Evolutionary conservation across 2,888 invertebrate species (phyloP).

Genomic region (Cylloceria caligata): DNA sequence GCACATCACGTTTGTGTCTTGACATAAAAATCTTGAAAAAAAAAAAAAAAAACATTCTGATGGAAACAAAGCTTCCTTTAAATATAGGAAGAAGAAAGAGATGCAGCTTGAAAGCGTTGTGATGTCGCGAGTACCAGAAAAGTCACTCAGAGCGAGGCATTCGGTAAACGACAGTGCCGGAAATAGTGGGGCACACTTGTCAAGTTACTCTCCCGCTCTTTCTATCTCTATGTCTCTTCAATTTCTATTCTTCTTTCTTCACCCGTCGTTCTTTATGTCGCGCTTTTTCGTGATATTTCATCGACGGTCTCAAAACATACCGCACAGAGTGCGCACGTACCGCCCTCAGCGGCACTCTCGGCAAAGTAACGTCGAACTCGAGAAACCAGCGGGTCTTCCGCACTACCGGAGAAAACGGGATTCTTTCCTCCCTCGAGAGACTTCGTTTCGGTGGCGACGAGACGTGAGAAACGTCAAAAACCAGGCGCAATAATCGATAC

Average conservation of each 20-base stretch:
- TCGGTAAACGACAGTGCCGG: constrained; percentile 63
- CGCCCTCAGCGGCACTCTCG: constrained; percentile 23
- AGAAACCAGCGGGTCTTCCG: not conserved
- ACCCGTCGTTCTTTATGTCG: constrained; percentile 25
- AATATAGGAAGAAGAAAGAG: constrained; percentile 21
- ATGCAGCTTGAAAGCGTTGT: constrained; percentile 29
- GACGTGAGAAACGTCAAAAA: constrained; percentile 14
- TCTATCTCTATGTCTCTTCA: constrained; percentile 14
- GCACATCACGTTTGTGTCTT: too few relatives aligned
- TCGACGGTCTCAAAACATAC: constrained; percentile 28
- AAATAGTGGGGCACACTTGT: constrained; percentile 64
- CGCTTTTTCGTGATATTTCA: constrained; percentile 36
- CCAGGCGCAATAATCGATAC: constrained; percentile 38
- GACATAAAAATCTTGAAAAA: too few relatives aligned
- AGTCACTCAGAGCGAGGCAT: constrained; percentile 67
- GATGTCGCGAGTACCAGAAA: constrained; percentile 60
- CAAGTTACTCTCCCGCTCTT: constrained; percentile 37
- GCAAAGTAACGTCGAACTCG: not conserved
- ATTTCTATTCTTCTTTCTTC: constrained; percentile 25
- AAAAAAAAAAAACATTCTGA: too few relatives aligned
- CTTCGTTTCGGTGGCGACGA: constrained; percentile 17
- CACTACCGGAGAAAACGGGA: not conserved
- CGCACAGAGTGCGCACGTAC: constrained; percentile 25
- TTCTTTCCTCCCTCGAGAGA: constrained; percentile 1
- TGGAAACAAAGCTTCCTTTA: too few relatives aligned